These are phyloP conservation scores for Neoarius graeffei DNA, from an alignment of 2,113 vertebrate species.

Conservation along the genomic window DNA sequence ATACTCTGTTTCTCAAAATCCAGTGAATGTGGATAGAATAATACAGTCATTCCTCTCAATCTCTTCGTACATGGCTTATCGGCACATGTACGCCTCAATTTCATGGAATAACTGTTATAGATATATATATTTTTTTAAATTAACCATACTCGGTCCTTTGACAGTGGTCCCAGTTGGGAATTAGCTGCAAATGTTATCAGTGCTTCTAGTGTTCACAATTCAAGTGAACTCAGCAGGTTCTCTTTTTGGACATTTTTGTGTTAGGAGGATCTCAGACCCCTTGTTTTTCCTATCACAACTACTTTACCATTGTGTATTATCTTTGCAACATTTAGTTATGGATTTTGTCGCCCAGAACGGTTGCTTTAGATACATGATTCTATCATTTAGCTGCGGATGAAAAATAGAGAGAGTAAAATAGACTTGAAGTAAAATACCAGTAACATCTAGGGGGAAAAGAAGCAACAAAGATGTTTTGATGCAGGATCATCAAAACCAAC, in stretches of 20 bases:
- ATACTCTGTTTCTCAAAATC: too few species aligned
- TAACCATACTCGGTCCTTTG: background rate
- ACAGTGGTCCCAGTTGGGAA: background rate
- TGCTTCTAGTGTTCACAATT: background rate
- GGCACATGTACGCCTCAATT: too few species aligned
- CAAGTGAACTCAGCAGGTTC: background rate
- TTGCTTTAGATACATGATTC: background rate
- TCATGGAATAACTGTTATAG: too few species aligned
- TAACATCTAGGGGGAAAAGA: background rate
- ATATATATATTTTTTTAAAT: background rate
- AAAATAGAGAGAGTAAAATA: background rate
- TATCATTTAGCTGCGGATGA: background rate
- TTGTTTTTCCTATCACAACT: background rate
- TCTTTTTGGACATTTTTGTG: background rate
- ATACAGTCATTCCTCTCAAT: too few species aligned
- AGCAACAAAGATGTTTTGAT: background rate
- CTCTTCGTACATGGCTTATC: too few species aligned
- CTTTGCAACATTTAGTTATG: background rate
- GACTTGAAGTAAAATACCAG: background rate
- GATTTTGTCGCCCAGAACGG: background rate
- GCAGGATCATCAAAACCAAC: background rate
- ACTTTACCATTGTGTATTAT: background rate
- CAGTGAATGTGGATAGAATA: too few species aligned
- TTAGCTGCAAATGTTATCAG: background rate
- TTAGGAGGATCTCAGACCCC: background rate